Evolutionary conservation across 2,888 invertebrate genomes (phyloP).

Genomic region (Aphidius colemani): DNA sequence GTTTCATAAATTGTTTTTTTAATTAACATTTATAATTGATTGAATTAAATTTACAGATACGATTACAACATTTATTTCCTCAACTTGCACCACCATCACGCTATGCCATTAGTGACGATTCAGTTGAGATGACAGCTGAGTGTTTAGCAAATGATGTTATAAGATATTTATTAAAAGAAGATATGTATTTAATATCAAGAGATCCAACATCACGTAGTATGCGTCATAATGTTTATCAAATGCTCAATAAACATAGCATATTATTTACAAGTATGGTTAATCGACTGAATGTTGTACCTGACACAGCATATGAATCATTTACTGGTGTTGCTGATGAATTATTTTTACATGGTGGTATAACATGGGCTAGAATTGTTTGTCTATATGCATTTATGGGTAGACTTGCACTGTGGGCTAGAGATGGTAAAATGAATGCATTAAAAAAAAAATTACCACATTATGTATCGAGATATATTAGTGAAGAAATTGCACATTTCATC

Average conservation of each 20-base stretch:
- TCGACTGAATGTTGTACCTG: constrained; percentile 58
- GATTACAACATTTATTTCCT: constrained; percentile 55
- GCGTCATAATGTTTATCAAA: constrained; percentile 59
- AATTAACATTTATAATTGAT: no score
- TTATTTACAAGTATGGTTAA: constrained; percentile 61
- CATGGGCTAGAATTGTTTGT: constrained; percentile 60
- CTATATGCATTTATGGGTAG: constrained; percentile 60
- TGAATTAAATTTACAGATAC: constrained; percentile 44
- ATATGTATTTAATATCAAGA: constrained; percentile 54
- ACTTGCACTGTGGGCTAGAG: constrained; percentile 57
- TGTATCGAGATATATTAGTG: constrained; percentile 59
- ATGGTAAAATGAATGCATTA: constrained; percentile 54
- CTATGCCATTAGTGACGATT: constrained; percentile 49
- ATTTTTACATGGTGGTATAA: constrained; percentile 57
- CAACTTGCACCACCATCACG: constrained; percentile 48
- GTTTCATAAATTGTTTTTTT: no score
- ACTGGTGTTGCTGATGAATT: constrained; percentile 60
- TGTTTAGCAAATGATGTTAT: constrained; percentile 55
- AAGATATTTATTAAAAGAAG: constrained; percentile 55
- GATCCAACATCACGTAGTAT: constrained; percentile 60
- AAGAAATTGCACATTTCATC: constrained; percentile 59
- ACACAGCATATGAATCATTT: constrained; percentile 57
- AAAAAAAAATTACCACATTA: constrained; percentile 56
- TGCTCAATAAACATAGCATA: constrained; percentile 60
- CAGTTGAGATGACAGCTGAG: constrained; percentile 54